Conservation (phyloP, 2,797 vertebrate genomes). For the Halcyon chelicuti region DNA sequence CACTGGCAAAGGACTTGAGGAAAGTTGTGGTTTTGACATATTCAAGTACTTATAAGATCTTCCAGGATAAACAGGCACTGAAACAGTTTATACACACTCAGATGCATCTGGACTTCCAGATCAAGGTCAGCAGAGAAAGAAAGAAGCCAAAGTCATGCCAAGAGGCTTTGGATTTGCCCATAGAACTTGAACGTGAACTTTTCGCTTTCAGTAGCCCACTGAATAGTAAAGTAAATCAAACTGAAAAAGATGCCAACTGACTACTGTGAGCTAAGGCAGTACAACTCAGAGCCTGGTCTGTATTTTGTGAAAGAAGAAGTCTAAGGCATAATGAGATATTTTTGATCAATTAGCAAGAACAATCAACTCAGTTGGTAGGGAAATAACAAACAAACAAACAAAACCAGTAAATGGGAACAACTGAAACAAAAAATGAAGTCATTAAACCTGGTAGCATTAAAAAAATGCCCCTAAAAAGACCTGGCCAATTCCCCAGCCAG, state of each 20-base stretch:
- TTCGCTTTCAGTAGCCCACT: not conserved
- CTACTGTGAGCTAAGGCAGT: not conserved
- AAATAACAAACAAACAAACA: not conserved
- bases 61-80: constrained; percentile 12
- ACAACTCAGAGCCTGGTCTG: not conserved
- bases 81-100: not conserved
- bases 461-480: not conserved
- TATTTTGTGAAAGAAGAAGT: not conserved
- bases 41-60: not conserved
- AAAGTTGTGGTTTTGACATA: not conserved
- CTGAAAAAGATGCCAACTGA: not conserved
- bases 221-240: not conserved
- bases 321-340: not conserved
- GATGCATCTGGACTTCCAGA: not conserved
- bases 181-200: not conserved
- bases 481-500: not conserved
- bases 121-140: not conserved
- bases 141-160: not conserved
- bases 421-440: not conserved
- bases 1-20: not conserved
- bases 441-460: not conserved
- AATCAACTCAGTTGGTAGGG: not conserved
- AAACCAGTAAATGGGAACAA: not conserved
- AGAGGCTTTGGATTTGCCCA: not conserved
- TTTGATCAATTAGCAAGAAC: not conserved